Conservation (phyloP, 92 coral and sea anemone genomes). For the Epizoanthus rinbou region DNA sequence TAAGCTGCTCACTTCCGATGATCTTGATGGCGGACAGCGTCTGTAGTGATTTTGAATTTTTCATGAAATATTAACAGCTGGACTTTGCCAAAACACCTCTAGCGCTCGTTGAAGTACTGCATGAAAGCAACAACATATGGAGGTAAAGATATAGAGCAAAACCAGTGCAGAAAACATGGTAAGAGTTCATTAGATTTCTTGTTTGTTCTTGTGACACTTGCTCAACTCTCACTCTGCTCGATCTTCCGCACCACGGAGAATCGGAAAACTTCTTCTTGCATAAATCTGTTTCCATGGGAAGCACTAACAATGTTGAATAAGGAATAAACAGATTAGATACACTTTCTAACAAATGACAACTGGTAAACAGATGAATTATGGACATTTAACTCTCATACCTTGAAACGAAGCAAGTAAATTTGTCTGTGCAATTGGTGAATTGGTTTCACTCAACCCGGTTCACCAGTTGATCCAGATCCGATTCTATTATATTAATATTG, state of each 20-base stretch:
- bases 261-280: not conserved
- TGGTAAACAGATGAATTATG: not conserved
- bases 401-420: too few relatives aligned
- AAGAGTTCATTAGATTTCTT: not conserved
- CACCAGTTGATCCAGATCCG: too few relatives aligned
- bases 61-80: slow-evolving; percentile 17
- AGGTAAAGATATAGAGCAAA: not conserved
- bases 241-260: not conserved
- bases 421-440: too few relatives aligned
- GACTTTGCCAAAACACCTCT: not conserved
- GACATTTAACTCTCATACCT: not conserved
- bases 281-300: slow-evolving; percentile 22
- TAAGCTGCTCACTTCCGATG: slow-evolving; percentile 1
- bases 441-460: too few relatives aligned
- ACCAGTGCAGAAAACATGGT: slow-evolving; percentile 1
- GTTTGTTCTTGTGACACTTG: not conserved
- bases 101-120: not conserved
- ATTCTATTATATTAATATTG: too few relatives aligned
- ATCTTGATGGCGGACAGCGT: not conserved
- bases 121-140: not conserved
- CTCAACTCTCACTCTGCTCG: not conserved
- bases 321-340: not conserved
- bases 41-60: not conserved
- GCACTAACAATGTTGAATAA: not conserved
- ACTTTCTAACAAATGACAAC: not conserved